Base-by-base conservation (phyloP, 2,888 invertebrate genomes). In the Orchestes rusci region DNA sequence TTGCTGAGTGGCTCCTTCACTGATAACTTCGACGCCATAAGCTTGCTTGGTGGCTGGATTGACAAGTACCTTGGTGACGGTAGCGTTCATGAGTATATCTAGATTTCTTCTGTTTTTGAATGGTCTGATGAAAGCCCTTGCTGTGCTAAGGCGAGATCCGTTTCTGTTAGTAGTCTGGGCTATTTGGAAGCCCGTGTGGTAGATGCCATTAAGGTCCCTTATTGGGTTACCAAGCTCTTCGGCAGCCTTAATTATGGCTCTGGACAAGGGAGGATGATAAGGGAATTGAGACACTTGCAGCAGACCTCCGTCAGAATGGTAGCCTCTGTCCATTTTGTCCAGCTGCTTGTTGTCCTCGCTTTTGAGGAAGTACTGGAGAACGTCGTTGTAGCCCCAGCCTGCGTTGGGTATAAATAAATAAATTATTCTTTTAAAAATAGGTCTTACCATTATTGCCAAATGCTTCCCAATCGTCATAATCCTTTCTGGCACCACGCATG, bases 121-220 rank as follows among this genome's bases (percentile, higher is more conserved):
- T 0, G 91, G 90, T 0, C 90, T 73, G 5, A 92, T 71, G 69
- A 86, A 92, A 0, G 92, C 86, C 43, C 86, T 77, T 0, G 91
- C 82, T 0, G 82, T 80, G 53, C 87, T 88, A 44, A 89, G 74
- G 0, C 92, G 76, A 0, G 90, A 88, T 1, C 91, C 92, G 61
- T 91, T 87, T 55, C 83, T 76, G 56, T 84, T 82, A 0, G 89
- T 92, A 17, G 89, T 91, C 66, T 92, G 92, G 0, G 91, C 90
- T 51, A 92, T 91, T 47, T 81, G 74, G 65, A 92, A 91, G 1
- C 92, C 91, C 0, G 87, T 83, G 62, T 88, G 83, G 17, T 75
- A 74, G 17, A 73, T 75, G 1, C 91, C 91, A 67, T 92, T 92
- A 15, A 90, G 70, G 63, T 92, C 92, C n/a, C 82, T 74, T 2